These are phyloP conservation scores for Aurelia sp. DNA, from an alignment of 30 jellyfish, hydroid and myxozoan genomes.

Conservation along the genomic window DNA sequence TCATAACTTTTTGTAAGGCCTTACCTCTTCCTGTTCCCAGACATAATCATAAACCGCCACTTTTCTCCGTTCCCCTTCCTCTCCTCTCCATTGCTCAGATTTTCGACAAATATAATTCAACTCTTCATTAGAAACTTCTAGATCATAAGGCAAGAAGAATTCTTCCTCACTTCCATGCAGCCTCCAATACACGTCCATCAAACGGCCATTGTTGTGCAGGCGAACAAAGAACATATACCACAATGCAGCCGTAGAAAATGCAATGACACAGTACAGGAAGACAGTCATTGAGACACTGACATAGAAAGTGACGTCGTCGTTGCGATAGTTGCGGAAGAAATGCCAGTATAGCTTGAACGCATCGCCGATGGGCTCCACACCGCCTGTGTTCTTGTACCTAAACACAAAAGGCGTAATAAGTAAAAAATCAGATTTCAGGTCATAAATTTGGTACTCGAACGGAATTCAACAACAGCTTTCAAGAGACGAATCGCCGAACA, in stretches of 20 bases:
- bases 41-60: conserved; percentile 87
- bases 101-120: conserved; percentile 82
- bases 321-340: conserved; percentile 88
- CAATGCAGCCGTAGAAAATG: conserved; percentile 71
- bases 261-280: conserved; percentile 81
- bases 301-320: conserved; percentile 83
- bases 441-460: not conserved
- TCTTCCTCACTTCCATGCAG: conserved; percentile 82
- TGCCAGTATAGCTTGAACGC: conserved; percentile 94
- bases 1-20: not conserved
- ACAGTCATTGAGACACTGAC: conserved; percentile 83
- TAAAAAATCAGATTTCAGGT: not conserved
- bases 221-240: conserved; percentile 90
- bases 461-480: not conserved
- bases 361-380: conserved; percentile 91
- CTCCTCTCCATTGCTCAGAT: conserved; percentile 99
- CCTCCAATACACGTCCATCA: conserved; percentile 98
- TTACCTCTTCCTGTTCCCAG: conserved; percentile 97
- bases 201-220: conserved; percentile 92
- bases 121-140: conserved; percentile 93
- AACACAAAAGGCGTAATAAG: not conserved
- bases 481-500: too few relatives aligned
- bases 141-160: conserved; percentile 87
- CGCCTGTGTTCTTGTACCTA: conserved; percentile 82
- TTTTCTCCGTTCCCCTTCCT: conserved; percentile 95